phyloP scores from a whole-genome alignment of 1,140 invertebrate genomes.

The Leptoteleia sp. region DNA sequence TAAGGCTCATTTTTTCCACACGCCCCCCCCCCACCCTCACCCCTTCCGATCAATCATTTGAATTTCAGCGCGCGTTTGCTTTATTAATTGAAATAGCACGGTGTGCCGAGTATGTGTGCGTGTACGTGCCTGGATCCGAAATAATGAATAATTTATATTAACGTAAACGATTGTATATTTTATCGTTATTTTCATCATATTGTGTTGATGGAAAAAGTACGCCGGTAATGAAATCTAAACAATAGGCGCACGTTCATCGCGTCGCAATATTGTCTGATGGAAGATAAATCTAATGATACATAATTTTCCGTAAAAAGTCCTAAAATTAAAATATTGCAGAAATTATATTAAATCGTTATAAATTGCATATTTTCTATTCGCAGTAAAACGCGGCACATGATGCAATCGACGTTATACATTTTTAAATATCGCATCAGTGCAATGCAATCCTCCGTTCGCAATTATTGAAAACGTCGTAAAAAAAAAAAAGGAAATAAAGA shows the following conservation, averaged over 20 bases:
- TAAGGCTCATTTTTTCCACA: too few species aligned
- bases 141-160: slow-evolving; percentile 52
- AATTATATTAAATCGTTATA: slow-evolving; percentile 49
- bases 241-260: slow-evolving; percentile 51
- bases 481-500: too few species aligned
- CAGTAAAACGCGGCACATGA: slow-evolving; percentile 5
- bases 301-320: slow-evolving; percentile 43
- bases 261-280: slow-evolving; percentile 43
- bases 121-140: slow-evolving; percentile 16
- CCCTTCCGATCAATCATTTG: too few species aligned
- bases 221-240: slow-evolving; percentile 59
- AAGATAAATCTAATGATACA: slow-evolving; percentile 61
- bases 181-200: slow-evolving; percentile 52
- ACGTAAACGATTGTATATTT: slow-evolving; percentile 36
- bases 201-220: slow-evolving; percentile 37
- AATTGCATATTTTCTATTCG: slow-evolving; percentile 12
- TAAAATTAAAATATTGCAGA: slow-evolving; percentile 56
- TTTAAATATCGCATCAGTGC: slow-evolving; percentile 31
- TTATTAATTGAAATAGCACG: too few species aligned
- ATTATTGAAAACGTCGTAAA: slow-evolving; percentile 19
- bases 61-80: too few species aligned
- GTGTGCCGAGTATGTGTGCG: too few species aligned
- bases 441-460: slow-evolving; percentile 9
- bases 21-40: too few species aligned
- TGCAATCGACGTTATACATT: slow-evolving; percentile 8